Evolutionary conservation across 2,797 vertebrate genomes (phyloP), one percentile per base, ranked within the genome.

Genomic region (Coregonus ussuriensis): DNA sequence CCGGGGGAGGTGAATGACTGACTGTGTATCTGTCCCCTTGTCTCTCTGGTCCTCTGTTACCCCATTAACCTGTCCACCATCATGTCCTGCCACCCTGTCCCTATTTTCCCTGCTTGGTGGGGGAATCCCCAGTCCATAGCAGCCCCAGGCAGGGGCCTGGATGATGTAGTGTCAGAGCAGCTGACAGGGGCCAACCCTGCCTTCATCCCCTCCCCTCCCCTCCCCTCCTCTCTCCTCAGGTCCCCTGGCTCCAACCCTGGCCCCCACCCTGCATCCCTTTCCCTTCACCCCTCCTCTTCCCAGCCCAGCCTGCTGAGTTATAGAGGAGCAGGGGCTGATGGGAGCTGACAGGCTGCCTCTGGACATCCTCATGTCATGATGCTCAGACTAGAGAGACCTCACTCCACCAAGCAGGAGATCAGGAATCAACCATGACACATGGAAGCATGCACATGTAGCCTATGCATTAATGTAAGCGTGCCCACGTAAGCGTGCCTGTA

Each of bases 271-370:
- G 78, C 71, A 13, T n/a, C 70, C 68, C n/a, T 31, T 31, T 31
- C 13, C 2, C 21, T 29, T 21, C 9, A 4, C 25, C 71, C 71
- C 25, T 83, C 78, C 81, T 75, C 86, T 83, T 76, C 82, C 77
- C 86, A 78, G 82, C 69, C 80, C 81, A 77, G 9, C 9, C 81
- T 86, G 78, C 85, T 87, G 84, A 90, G 80, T 91, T 89, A 90
- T 82, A 74, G 81, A 76, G 59, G 82, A 82, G 14, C 78, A 80
- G 79, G 47, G 9, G 79, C 83, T 92, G 87, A 93, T 91, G 77
- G 83, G 81, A 84, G 74, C 1, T 86, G 90, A 90, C 91, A 90
- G 88, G 73, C 81, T 71, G 81, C 87, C 84, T 56, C 80, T 76
- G 86, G 91, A 81, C 29, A 81, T 9, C 77, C 83, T 84, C 79